These are phyloP conservation scores for Reticulitermes lucifugus DNA, from an alignment of 2,888 invertebrate genomes.

Conservation along the genomic window DNA sequence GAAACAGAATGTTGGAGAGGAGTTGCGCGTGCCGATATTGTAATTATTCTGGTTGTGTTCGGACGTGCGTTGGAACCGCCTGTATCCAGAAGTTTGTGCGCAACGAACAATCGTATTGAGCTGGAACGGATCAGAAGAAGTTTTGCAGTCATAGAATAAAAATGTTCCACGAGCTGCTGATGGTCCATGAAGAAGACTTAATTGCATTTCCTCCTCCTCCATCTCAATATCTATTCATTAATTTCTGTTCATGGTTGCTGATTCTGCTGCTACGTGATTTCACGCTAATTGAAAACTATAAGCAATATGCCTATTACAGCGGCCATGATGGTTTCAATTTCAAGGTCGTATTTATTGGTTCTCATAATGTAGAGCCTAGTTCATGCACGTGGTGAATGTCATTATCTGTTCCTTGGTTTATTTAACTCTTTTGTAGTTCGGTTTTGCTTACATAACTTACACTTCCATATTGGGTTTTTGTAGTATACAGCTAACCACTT, in stretches of 20 bases:
- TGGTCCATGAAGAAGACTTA: constrained; percentile 20
- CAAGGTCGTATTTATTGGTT: not conserved
- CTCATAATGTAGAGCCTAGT: not conserved
- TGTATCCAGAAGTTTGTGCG: not conserved
- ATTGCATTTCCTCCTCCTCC: not conserved
- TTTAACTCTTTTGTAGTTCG: too few relatives aligned
- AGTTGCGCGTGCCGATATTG: too few relatives aligned
- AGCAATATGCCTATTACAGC: not conserved
- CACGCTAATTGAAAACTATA: constrained; percentile 7
- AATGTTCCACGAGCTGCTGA: constrained; percentile 33
- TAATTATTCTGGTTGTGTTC: too few relatives aligned
- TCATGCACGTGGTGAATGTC: not conserved
- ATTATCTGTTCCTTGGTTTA: too few relatives aligned
- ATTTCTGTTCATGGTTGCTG: not conserved
- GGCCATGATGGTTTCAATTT: not conserved
- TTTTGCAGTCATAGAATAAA: not conserved
- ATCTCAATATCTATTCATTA: constrained; percentile 1
- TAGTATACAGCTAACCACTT: too few relatives aligned
- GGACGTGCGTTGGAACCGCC: not conserved
- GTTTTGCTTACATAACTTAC: too few relatives aligned
- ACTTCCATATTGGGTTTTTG: too few relatives aligned
- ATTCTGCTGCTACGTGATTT: not conserved
- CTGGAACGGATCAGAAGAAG: not conserved
- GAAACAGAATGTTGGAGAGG: too few relatives aligned
- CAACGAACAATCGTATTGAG: not conserved